These are phyloP conservation scores for Cantharis rustica DNA, from an alignment of 2,888 invertebrate species.

Conservation along the genomic window DNA sequence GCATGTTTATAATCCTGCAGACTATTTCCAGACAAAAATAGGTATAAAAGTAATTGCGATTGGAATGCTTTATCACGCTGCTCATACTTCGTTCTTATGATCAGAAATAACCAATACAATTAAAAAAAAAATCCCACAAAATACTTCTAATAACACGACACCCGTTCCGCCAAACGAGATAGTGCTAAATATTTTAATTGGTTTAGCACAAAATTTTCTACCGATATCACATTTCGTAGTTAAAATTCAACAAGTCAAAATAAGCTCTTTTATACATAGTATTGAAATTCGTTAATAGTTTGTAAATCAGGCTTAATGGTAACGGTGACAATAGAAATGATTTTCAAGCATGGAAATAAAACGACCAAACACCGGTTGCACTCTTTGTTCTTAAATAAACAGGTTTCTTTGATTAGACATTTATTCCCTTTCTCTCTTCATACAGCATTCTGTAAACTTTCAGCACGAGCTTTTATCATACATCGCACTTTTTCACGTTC, in stretches of 20 bases:
- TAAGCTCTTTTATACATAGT: neutral
- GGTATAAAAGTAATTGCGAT: slow-evolving; percentile 14
- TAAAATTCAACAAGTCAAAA: neutral
- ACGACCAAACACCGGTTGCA: slow-evolving; percentile 14
- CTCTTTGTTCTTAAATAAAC: slow-evolving; percentile 47
- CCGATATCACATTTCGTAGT: neutral
- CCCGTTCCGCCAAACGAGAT: neutral
- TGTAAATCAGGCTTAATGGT: slow-evolving; percentile 3
- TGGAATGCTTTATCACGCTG: slow-evolving; percentile 12
- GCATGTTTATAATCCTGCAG: slow-evolving; percentile 8
- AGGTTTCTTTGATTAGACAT: slow-evolving; percentile 44
- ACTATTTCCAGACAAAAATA: slow-evolving; percentile 20
- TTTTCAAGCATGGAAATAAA: slow-evolving; percentile 5
- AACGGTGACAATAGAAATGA: slow-evolving; percentile 5
- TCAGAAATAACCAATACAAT: neutral
- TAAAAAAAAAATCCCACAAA: no score
- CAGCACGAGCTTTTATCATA: slow-evolving; percentile 8
- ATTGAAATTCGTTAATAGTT: slow-evolving; percentile 1
- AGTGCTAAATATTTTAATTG: neutral
- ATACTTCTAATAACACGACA: neutral
- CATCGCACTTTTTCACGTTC: slow-evolving; percentile 4
- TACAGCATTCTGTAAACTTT: slow-evolving; percentile 30
- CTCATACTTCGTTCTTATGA: neutral
- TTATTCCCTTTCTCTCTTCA: slow-evolving; percentile 43
- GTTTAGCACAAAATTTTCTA: neutral